Percentiles rank a stretch among this genome's conserved stretches.
phyloP scores from a whole-genome alignment of 2,113 vertebrate species.

The Alouatta palliata region DNA sequence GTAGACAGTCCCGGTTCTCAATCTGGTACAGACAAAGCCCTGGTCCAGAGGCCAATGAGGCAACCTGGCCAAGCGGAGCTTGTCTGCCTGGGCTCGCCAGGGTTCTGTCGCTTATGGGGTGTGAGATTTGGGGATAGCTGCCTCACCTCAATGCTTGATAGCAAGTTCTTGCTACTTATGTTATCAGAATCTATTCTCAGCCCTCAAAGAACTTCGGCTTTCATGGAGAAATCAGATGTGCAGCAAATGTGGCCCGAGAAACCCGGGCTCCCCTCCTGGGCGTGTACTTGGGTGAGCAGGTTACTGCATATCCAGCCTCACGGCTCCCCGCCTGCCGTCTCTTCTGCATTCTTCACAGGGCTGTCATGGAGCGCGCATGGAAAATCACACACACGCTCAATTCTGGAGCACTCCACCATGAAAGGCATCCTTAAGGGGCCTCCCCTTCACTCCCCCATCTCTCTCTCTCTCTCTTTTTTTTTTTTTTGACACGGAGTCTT shows the following conservation, averaged over 20 bases:
- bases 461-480: too few relatives aligned
- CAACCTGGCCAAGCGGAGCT: not conserved
- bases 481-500: too few relatives aligned
- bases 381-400: rapidly evolving
- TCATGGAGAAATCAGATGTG: not conserved
- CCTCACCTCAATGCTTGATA: not conserved
- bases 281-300: too few relatives aligned
- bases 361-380: too few relatives aligned
- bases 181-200: not conserved
- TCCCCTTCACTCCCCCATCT: too few relatives aligned
- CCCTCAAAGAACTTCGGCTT: not conserved
- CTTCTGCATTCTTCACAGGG: rapidly evolving
- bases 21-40: rapidly evolving
- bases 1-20: rapidly evolving
- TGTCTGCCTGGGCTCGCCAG: too few relatives aligned
- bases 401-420: not conserved
- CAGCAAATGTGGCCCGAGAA: rapidly evolving
- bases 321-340: rapidly evolving
- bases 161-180: not conserved
- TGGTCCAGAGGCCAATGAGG: rapidly evolving
- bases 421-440: rapidly evolving
- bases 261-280: rapidly evolving
- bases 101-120: rapidly evolving
- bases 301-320: not conserved
- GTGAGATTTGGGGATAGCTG: not conserved